Conservation (phyloP, 37 sponge, comb jelly and placozoan species). For the Mnemiopsis leidyi region DNA sequence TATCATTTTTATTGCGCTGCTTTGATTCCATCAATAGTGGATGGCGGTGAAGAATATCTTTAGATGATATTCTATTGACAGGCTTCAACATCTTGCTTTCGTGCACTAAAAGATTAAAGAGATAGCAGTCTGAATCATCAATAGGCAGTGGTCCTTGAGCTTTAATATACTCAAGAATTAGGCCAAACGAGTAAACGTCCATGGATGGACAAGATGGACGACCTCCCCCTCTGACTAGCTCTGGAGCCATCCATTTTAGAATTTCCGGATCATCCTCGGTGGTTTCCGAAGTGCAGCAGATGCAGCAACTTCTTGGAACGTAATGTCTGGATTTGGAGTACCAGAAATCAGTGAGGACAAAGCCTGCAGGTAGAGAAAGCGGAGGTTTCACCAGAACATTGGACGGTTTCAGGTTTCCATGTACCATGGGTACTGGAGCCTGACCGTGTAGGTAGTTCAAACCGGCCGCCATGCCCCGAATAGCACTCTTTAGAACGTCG, state of each 20-base stretch:
- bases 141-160: not conserved
- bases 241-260: not conserved
- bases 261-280: not conserved
- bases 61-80: not conserved
- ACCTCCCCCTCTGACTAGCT: not conserved
- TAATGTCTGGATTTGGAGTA: not conserved
- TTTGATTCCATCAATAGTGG: not conserved
- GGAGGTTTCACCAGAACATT: constrained; percentile 27
- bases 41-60: not conserved
- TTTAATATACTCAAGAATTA: not conserved
- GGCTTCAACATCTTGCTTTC: not conserved
- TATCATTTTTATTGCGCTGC: not conserved
- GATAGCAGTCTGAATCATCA: not conserved
- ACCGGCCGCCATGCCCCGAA: not conserved
- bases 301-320: not conserved
- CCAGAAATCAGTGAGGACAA: constrained; percentile 3
- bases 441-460: not conserved
- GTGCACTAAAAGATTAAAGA: not conserved
- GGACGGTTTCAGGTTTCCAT: constrained; percentile 2
- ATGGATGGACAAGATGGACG: not conserved
- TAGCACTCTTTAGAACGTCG: not conserved
- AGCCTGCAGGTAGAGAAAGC: not conserved
- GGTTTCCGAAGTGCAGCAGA: not conserved
- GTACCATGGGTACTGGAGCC: not conserved
- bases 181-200: constrained; percentile 22